Evolutionary conservation across 2,888 invertebrate species (phyloP), one percentile per base, ranked within the genome.

Genomic region (Rhopalosiphum nymphaeae): DNA sequence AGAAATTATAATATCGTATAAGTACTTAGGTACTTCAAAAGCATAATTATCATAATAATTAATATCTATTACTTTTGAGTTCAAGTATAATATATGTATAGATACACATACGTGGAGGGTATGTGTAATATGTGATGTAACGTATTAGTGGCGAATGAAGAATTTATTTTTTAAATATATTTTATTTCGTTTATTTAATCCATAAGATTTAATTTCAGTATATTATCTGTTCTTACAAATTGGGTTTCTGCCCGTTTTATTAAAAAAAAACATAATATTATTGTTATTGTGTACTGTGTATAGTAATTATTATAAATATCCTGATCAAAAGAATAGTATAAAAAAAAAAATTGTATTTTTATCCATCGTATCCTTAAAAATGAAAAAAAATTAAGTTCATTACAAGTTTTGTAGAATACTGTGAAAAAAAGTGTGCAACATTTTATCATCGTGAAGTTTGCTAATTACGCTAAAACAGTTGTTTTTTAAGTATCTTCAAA

Each of bases 401-500:
- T 91, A 91, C 26, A 84, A 91, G 53, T 84, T 84, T 53, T 26
- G 42, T 67, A 36, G n/a, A 25, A 49, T 49, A n/a, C 25, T 49
- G 36, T 36, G 42, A 56, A n/a, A 46, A 90, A 67, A 67, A 67
- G 16, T 42, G 42, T 36, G 25, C 25, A 44, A 90, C n/a, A 16
- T 90, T 67, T 67, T 78, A 90, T 36, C 46, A 49, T 78, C 13
- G 49, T 25, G n/a, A 84, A 84, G 13, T 53, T 78, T 29, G 67
- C 53, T 91, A 84, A 91, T 91, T 53, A 84, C 78, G 53, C n/a
- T 49, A 61, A 61, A 87, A 53, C 53, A 49, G 88, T 89, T 89
- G 89, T 89, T 89, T 3, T 49, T 25, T 78, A 67, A 26, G 67
- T 67, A 67, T n/a, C 67, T 90, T 90, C 53, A 91, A 91, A 84